These are phyloP conservation scores for Noctuana brunneofusca DNA, from an alignment of 2,888 invertebrate genomes.

Conservation along the genomic window DNA sequence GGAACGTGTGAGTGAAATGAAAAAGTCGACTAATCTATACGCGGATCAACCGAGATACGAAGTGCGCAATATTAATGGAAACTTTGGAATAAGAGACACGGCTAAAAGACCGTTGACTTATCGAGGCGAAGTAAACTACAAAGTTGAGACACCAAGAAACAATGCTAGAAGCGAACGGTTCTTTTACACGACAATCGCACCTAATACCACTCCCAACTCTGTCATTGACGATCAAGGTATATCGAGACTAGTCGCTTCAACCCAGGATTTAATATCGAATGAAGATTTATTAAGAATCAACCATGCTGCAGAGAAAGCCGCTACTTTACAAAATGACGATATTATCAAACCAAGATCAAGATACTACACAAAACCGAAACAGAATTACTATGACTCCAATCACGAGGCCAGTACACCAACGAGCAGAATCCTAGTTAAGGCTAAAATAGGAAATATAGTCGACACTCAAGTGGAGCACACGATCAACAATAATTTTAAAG, in stretches of 20 bases:
- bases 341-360: slow-evolving; percentile 60
- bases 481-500: slow-evolving; percentile 41
- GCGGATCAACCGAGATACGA: slow-evolving; percentile 53
- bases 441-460: slow-evolving; percentile 65
- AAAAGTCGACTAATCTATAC: slow-evolving; percentile 51
- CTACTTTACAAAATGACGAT: slow-evolving; percentile 59
- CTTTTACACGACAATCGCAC: slow-evolving; percentile 56
- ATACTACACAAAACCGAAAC: slow-evolving; percentile 46
- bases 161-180: slow-evolving; percentile 64
- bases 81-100: slow-evolving; percentile 61
- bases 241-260: slow-evolving; percentile 80
- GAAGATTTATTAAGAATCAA: slow-evolving; percentile 86
- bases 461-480: slow-evolving; percentile 52
- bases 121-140: slow-evolving; percentile 57
- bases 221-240: slow-evolving; percentile 60
- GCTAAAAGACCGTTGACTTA: slow-evolving; percentile 52
- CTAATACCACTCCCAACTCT: slow-evolving; percentile 43
- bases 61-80: slow-evolving; percentile 52
- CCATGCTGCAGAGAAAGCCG: slow-evolving; percentile 66
- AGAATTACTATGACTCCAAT: slow-evolving; percentile 45
- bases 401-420: slow-evolving; percentile 42
- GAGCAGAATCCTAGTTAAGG: slow-evolving; percentile 62
- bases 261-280: slow-evolving; percentile 84
- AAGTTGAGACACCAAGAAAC: slow-evolving; percentile 55
- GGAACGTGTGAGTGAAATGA: slow-evolving; percentile 48